Evolutionary conservation across 1,140 invertebrate genomes (phyloP).

Genomic region (Aphelinus atriplicis): DNA sequence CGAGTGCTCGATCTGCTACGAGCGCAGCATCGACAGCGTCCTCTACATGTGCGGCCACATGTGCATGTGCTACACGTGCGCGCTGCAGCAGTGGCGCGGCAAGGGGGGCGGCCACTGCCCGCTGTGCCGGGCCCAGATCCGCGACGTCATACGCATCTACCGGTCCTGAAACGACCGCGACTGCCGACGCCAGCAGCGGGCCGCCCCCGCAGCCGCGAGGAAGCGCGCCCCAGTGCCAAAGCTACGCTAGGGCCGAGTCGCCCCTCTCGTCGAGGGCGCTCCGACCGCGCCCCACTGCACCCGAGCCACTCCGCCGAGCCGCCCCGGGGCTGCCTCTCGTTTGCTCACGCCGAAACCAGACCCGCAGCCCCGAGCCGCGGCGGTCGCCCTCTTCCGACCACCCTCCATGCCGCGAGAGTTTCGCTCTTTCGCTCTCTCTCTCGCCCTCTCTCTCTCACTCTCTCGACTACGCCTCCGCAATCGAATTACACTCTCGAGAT

Average conservation of each 20-base stretch:
- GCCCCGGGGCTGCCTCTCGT: no score
- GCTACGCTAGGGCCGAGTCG: slow-evolving; percentile 5
- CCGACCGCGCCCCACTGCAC: no score
- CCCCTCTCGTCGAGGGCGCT: no score
- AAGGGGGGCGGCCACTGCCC: slow-evolving; percentile 92
- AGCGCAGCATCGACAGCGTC: slow-evolving; percentile 90
- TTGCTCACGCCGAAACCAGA: no score
- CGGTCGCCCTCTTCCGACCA: no score
- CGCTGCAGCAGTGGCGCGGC: slow-evolving; percentile 88
- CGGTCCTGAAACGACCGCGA: slow-evolving; percentile 75
- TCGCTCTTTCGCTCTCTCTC: no score
- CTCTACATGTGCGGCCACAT: slow-evolving; percentile 97
- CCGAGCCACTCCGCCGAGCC: no score
- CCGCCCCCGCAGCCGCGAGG: not conserved
- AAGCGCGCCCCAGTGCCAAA: slow-evolving; percentile 21
- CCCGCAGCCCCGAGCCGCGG: no score
- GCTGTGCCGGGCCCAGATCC: slow-evolving; percentile 90
- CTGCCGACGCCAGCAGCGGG: not conserved
- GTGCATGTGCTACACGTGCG: slow-evolving; percentile 99
- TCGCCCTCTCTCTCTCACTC: not conserved
- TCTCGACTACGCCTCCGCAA: not conserved
- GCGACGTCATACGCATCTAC: slow-evolving; percentile 95
- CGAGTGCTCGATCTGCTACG: slow-evolving; percentile 96
- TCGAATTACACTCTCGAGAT: not conserved
- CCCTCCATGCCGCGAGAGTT: no score